Base-by-base conservation (phyloP, 2,113 vertebrate genomes). In the Microcebus jonahi region DNA sequence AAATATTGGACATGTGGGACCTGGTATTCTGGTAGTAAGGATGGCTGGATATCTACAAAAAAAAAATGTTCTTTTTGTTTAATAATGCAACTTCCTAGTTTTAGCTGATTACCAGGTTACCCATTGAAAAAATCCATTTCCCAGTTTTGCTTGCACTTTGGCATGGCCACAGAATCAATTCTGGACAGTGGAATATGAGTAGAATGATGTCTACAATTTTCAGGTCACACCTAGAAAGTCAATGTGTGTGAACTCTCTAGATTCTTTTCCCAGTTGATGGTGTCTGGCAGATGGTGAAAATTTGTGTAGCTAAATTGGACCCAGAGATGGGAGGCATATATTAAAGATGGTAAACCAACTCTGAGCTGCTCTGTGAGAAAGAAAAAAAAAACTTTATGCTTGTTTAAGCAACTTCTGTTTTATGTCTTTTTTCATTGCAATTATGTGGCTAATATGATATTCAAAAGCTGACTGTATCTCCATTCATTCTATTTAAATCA, bases 201-300 rank as follows among this genome's bases (percentile, higher is more conserved):
- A 3, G 29, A 65, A 76, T 45, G 20, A 3, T 31, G 12, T 42
- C 10, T 65, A 2, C 53, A n/a, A 25, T 76, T 50, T 17, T 2
- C 31, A 67, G 20, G 0, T 77, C 18, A 34, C 8, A 7, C 10
- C 8, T 25, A 12, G 2, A 36, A 61, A 50, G 12, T 9, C 31
- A 36, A 1, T 7, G 6, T 55, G 2, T n/a, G 8, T 70, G 76
- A 77, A 29, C 29, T 8, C 6, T 34, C 29, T 2, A 2, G 15
- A 3, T 45, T 3, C 23, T 61, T 25, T 42, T 57, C 15, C 31
- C 11, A 34, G 1, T 4, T 6, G 3, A 5, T 31, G 5, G 25
- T 39, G 15, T n/a, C 12, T 42, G 7, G 36, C 29, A 76, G 20
- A n/a, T 3, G 36, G 17, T 27, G 25, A 73, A 63, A 68, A 27